Evolutionary conservation across 2,888 invertebrate species (phyloP), one percentile per base, ranked within the genome.

Genomic region (Stenchaetothrips biformis): DNA sequence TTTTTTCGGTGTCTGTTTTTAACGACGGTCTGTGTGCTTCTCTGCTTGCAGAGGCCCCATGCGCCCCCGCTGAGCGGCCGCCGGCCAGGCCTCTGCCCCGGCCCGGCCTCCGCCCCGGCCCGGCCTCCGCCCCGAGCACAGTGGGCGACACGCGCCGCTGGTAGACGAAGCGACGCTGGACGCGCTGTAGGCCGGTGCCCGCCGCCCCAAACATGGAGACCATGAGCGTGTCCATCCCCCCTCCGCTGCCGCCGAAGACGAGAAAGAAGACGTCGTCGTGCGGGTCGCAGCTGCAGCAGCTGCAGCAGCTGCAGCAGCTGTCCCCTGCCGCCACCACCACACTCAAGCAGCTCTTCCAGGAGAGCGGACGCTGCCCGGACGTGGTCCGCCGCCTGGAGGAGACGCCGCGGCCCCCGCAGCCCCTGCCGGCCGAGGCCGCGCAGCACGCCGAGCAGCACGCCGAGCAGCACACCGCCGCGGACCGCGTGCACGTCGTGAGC

Each of bases 171-270:
- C 37, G 37, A 37, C 37, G 37, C 37, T 37, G 37, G 37, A 37
- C 37, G 37, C 37, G 4, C 37, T 37, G 37, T 37, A 37, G 37
- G 67, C 67, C 67, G n/a, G 13, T 18, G 21, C 21, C 21, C 21
- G 9, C 67, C 21, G 67, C 67, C 67, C 67, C 67, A 21, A 25
- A 74, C 67, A 74, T 74, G 67, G 67, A 74, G 67, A 74, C 67
- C 67, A 7, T 74, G 21, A 74, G 67, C 25, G 67, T 74, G 67
- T 74, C 67, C 67, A 88, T 89, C 85, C 89, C 90, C 83, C 89
- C 88, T 83, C 87, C 90, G 83, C 86, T 91, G 83, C 90, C 90
- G 78, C 89, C 90, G 80, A 91, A 90, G 88, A 88, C 87, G 81
- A 89, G 89, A 83, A 85, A 85, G 74, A 82, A 83, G 78, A 88